Conservation (phyloP, 2,888 invertebrate genomes). For the Melieria crassipennis region DNA sequence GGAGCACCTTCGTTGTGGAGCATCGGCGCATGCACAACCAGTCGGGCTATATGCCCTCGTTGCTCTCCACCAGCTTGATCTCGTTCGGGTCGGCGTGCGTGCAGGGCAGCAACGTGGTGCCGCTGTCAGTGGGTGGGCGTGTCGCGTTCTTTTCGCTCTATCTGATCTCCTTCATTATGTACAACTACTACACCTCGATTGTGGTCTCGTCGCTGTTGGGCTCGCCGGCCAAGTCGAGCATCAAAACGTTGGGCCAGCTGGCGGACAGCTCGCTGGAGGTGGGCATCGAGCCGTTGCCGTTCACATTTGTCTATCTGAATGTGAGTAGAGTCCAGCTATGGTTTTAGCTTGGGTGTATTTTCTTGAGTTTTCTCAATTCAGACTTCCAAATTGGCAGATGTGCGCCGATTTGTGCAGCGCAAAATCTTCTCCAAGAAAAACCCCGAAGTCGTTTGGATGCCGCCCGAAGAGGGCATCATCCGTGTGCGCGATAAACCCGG, state of each 20-base stretch:
- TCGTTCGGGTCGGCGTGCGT: slow-evolving; percentile 67
- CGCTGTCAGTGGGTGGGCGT: slow-evolving; percentile 65
- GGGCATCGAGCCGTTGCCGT: slow-evolving; percentile 67
- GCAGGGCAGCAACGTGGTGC: slow-evolving; percentile 66
- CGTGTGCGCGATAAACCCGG: slow-evolving; percentile 58
- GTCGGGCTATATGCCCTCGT: slow-evolving; percentile 53
- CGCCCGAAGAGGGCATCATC: slow-evolving; percentile 52
- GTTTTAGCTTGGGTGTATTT: neutral
- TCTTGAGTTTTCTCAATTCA: slow-evolving; percentile 18
- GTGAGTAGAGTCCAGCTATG: slow-evolving; percentile 44
- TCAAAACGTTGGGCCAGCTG: slow-evolving; percentile 68
- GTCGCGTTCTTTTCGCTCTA: slow-evolving; percentile 53
- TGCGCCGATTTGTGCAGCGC: slow-evolving; percentile 49
- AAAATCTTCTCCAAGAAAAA: slow-evolving; percentile 43
- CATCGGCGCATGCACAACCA: slow-evolving; percentile 35
- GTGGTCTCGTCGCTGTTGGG: slow-evolving; percentile 73
- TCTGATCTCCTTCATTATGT: slow-evolving; percentile 67
- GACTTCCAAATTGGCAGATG: slow-evolving; percentile 51
- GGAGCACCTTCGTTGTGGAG: slow-evolving; percentile 58
- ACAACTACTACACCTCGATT: slow-evolving; percentile 73
- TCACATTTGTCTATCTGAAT: slow-evolving; percentile 55
- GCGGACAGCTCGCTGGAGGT: slow-evolving; percentile 69
- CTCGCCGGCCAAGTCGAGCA: slow-evolving; percentile 67
- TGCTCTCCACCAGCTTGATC: slow-evolving; percentile 57
- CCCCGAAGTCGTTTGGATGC: slow-evolving; percentile 51